A percentile compares a stretch with the other conserved stretches of the same genome.
Evolutionary conservation across 1,140 invertebrate species (phyloP).

Genomic region (Venturia canescens): DNA sequence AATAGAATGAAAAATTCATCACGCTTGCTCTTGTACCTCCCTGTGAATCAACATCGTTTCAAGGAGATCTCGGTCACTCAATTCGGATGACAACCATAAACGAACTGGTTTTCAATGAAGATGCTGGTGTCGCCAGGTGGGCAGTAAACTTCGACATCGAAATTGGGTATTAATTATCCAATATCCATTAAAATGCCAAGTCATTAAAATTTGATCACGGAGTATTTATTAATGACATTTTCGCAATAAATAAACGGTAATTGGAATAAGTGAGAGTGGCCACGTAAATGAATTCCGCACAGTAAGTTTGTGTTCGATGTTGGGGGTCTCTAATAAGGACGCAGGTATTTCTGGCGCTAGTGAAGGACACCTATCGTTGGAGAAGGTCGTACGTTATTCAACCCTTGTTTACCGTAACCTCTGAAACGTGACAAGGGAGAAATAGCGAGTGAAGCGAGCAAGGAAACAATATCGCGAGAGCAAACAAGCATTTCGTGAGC

Average conservation of each 20-base stretch:
- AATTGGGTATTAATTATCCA: neutral
- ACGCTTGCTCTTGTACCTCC: conserved; percentile 12
- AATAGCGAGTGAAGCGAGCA: neutral
- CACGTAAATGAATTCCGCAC: conserved; percentile 18
- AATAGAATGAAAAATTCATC: conserved; percentile 39
- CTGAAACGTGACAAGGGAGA: conserved; percentile 37
- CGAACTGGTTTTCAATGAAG: conserved; percentile 43
- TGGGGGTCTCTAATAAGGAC: neutral
- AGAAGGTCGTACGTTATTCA: conserved; percentile 21
- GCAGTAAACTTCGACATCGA: neutral
- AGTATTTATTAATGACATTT: neutral
- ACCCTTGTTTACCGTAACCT: conserved; percentile 5
- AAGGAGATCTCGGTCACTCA: conserved; percentile 32
- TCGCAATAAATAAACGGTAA: neutral
- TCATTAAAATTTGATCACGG: neutral
- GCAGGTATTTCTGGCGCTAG: neutral
- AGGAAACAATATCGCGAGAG: conserved; percentile 18
- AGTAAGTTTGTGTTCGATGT: neutral
- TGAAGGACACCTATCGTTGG: neutral
- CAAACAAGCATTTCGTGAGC: conserved; percentile 26
- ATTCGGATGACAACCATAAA: conserved; percentile 24
- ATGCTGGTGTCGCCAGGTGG: neutral
- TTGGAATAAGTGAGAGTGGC: neutral
- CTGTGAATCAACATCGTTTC: conserved; percentile 9
- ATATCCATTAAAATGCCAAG: neutral